phyloP scores from a whole-genome alignment of 2,888 invertebrate genomes.

The Sarcophaga variegata region DNA sequence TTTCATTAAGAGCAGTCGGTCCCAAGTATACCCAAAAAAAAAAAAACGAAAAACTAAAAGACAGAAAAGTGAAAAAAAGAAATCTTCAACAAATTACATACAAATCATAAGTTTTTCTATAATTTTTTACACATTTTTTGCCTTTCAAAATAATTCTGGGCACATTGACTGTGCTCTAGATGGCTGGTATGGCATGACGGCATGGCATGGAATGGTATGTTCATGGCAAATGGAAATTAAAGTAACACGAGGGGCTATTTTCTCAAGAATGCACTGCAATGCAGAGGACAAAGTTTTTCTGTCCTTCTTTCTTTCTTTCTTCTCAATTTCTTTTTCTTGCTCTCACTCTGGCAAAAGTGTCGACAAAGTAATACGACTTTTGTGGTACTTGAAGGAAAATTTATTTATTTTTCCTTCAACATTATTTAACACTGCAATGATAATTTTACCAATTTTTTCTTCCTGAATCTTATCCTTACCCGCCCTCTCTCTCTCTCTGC shows the following conservation, averaged over 20 bases:
- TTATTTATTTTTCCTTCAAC: conserved; percentile 49
- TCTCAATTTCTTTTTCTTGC: not conserved
- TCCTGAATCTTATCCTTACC: not conserved
- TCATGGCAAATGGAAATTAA: conserved; percentile 67
- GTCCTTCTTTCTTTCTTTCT: not conserved
- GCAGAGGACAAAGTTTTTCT: conserved; percentile 68
- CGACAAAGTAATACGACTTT: conserved; percentile 65
- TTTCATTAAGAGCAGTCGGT: conserved; percentile 58
- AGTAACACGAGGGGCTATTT: conserved; percentile 60
- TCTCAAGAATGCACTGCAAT: conserved; percentile 70
- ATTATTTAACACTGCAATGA: conserved; percentile 69
- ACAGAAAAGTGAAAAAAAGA: not conserved
- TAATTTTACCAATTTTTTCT: conserved; percentile 54
- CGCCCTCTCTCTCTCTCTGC: not conserved
- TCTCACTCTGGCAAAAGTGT: conserved; percentile 45
- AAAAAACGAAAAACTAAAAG: not conserved
- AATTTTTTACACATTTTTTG: conserved; percentile 12
- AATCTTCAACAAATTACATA: conserved; percentile 57
- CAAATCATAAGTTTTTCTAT: conserved; percentile 62
- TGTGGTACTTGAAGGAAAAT: conserved; percentile 65
- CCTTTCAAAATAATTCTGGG: not conserved
- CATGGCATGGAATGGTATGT: conserved; percentile 28
- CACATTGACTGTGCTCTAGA: not conserved
- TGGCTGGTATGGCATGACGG: conserved; percentile 10
- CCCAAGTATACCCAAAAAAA: conserved; percentile 1